Evolutionary conservation across 2,797 vertebrate genomes (phyloP).

Genomic region (Crenichthys baileyi): DNA sequence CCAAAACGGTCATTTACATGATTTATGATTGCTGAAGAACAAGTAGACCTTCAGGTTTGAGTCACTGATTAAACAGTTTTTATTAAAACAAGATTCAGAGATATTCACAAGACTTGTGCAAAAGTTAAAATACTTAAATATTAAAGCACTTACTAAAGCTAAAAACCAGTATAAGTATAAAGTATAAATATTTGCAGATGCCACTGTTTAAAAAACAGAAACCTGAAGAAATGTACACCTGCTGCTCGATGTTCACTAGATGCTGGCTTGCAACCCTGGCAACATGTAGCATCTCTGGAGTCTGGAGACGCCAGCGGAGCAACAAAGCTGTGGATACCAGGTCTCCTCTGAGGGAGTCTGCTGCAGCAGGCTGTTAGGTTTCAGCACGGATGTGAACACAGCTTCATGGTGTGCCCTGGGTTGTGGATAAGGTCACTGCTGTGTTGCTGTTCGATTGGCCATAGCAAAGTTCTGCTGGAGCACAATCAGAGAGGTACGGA

Average conservation of each 20-base stretch:
- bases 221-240: constrained; percentile 24
- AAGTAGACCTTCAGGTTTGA: neutral
- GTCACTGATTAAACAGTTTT: constrained; percentile 11
- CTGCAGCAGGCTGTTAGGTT: constrained; percentile 13
- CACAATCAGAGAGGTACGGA: constrained; percentile 90
- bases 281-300: constrained; percentile 35
- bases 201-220: constrained; percentile 16
- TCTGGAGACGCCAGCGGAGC: constrained; percentile 40
- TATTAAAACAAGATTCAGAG: constrained; percentile 31
- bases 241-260: constrained; percentile 15
- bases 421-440: constrained; percentile 54
- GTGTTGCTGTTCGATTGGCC: constrained; percentile 81
- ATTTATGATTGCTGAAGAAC: neutral
- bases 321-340: constrained; percentile 44
- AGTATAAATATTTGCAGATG: constrained; percentile 38
- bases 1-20: neutral
- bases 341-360: constrained; percentile 41
- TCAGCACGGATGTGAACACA: neutral
- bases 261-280: constrained; percentile 43
- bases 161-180: too few species aligned
- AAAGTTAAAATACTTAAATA: constrained; percentile 38
- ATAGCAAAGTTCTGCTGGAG: constrained; percentile 92
- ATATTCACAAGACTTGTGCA: constrained; percentile 38
- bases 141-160: constrained; percentile 7
- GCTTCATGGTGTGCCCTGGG: constrained; percentile 11